Percentiles rank a stretch among this genome's conserved stretches.
Evolutionary conservation across 2,888 invertebrate genomes (phyloP).

Genomic region (Lordiphosa andalusiaca): DNA sequence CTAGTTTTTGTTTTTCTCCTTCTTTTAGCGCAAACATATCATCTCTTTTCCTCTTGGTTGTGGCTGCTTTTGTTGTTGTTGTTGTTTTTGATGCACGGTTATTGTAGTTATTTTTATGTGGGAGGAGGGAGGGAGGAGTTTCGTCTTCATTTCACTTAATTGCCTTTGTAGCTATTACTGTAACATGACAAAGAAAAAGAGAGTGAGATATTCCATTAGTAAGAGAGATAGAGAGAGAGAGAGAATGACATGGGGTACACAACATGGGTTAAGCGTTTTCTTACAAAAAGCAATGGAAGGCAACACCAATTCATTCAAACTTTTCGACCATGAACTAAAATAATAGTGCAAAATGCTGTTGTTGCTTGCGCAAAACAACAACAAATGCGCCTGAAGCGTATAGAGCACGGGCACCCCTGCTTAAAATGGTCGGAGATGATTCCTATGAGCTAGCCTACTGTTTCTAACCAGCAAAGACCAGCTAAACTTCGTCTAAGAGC

Average conservation of each 20-base stretch:
- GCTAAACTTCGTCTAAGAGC: too few relatives aligned
- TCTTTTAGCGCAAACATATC: conserved; percentile 8
- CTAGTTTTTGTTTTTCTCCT: conserved; percentile 11
- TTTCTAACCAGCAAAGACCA: too few relatives aligned
- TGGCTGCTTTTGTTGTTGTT: conserved; percentile 20
- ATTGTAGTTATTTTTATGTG: background rate
- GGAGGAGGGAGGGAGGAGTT: conserved; percentile 10
- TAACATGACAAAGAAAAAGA: conserved; percentile 23
- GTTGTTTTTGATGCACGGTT: conserved; percentile 16
- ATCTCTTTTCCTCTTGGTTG: conserved; percentile 12
- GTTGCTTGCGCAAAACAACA: too few relatives aligned
- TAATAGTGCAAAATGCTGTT: too few relatives aligned
- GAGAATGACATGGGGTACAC: background rate
- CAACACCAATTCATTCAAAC: too few relatives aligned
- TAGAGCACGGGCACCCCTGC: too few relatives aligned
- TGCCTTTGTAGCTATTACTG: conserved; percentile 48
- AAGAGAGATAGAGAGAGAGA: conserved; percentile 1
- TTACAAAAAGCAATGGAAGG: too few relatives aligned
- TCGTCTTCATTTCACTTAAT: conserved; percentile 28
- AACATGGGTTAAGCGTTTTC: too few relatives aligned
- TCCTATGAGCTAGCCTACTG: too few relatives aligned
- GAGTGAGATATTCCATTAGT: conserved; percentile 12
- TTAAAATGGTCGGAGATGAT: too few relatives aligned
- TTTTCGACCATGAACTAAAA: too few relatives aligned
- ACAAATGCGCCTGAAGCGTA: too few relatives aligned